Evolutionary conservation across 2,888 invertebrate genomes (phyloP).

Genomic region (Steinernema scapterisci): DNA sequence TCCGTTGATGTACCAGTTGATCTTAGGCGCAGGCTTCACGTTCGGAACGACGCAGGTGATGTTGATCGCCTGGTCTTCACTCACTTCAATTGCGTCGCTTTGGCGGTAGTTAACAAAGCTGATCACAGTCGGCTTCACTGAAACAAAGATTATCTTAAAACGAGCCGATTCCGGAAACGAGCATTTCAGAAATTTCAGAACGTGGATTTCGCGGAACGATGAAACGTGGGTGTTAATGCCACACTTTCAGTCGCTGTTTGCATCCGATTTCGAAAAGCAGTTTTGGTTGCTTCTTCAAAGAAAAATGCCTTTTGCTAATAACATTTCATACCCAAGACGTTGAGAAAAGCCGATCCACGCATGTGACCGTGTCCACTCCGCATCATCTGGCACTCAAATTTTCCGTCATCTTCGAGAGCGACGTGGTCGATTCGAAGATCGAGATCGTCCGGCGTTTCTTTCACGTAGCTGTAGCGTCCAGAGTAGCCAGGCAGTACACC

Average conservation of each 20-base stretch:
- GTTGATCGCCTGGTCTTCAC: conserved; percentile 59
- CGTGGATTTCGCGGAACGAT: too few relatives aligned
- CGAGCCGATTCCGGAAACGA: too few relatives aligned
- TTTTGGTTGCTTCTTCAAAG: too few relatives aligned
- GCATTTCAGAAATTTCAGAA: too few relatives aligned
- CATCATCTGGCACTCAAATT: conserved; percentile 90
- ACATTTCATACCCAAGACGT: conserved; percentile 55
- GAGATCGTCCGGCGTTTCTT: conserved; percentile 62
- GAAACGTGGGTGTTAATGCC: too few relatives aligned
- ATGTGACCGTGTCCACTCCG: conserved; percentile 55
- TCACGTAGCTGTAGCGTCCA: conserved; percentile 63
- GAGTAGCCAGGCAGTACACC: conserved; percentile 57
- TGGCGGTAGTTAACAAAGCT: conserved; percentile 57
- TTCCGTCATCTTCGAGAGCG: conserved; percentile 87
- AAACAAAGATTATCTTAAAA: too few relatives aligned
- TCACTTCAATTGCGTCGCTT: conserved; percentile 56
- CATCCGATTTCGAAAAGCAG: too few relatives aligned
- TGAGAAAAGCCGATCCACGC: conserved; percentile 54
- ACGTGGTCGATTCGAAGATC: conserved; percentile 68
- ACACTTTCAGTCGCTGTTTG: too few relatives aligned
- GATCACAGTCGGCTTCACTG: conserved; percentile 57
- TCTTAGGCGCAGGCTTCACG: conserved; percentile 57
- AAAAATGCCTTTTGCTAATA: conserved; percentile 33
- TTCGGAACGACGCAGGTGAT: conserved; percentile 60
- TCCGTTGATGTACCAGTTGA: conserved; percentile 62